phyloP scores from a whole-genome alignment of 2,888 invertebrate species.

The Pycnomerus fuliginosus region DNA sequence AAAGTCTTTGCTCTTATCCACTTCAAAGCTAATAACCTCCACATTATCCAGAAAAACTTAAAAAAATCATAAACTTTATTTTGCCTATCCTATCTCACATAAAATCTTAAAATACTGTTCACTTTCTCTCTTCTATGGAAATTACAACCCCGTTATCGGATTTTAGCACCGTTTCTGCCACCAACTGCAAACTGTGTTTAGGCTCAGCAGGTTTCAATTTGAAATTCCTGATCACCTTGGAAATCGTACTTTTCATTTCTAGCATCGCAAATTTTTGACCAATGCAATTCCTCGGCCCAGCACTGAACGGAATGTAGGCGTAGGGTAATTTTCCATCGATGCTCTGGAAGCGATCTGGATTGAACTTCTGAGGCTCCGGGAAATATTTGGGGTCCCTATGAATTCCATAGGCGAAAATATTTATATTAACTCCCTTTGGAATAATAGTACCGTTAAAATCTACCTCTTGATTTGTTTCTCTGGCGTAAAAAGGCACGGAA shows the following conservation, averaged over 20 bases:
- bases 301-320: conserved; percentile 22
- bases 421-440: conserved; percentile 17
- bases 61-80: no score
- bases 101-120: no score
- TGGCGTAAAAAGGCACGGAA: conserved; percentile 31
- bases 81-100: no score
- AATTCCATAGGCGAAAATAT: conserved; percentile 16
- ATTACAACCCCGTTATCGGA: conserved; percentile 54
- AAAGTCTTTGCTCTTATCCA: no score
- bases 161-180: conserved; percentile 54
- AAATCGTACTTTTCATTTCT: conserved; percentile 57
- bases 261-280: conserved; percentile 55
- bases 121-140: conserved; percentile 4
- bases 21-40: no score
- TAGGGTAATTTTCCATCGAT: conserved; percentile 19
- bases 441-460: conserved; percentile 11
- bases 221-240: conserved; percentile 56
- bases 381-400: conserved; percentile 20
- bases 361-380: conserved; percentile 19
- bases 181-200: conserved; percentile 51
- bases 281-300: conserved; percentile 22
- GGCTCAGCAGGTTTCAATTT: conserved; percentile 36
- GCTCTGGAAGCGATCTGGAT: conserved; percentile 16
- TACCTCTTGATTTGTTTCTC: conserved; percentile 25
- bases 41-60: no score